Conservation (phyloP, 2,888 invertebrate genomes). For the Dermolepida albohirtum region DNA sequence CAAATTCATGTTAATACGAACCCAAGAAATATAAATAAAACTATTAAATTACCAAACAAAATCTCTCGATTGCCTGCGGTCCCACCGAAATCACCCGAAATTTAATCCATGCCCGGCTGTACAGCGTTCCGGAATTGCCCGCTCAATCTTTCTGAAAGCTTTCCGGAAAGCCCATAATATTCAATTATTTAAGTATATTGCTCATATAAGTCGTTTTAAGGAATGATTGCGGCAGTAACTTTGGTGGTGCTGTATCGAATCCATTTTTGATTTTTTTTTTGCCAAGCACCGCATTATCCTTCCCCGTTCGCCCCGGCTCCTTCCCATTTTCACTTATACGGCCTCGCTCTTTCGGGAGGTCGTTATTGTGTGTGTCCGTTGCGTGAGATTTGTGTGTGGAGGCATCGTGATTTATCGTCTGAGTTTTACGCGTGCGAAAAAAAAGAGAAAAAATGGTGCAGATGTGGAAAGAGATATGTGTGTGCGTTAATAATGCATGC, state of each 20-base stretch:
- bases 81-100: not conserved
- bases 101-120: conserved; percentile 12
- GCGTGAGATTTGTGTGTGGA: conserved; percentile 38
- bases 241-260: conserved; percentile 54
- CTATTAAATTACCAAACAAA: no score
- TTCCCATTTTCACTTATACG: conserved; percentile 8
- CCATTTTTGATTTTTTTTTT: conserved; percentile 61
- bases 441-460: conserved; percentile 25
- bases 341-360: conserved; percentile 33
- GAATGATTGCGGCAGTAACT: conserved; percentile 61
- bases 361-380: conserved; percentile 35
- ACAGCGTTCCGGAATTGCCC: conserved; percentile 47
- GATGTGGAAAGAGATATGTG: conserved; percentile 11
- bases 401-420: conserved; percentile 36
- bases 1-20: no score
- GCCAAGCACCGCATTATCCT: not conserved
- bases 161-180: conserved; percentile 64
- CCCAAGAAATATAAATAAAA: no score
- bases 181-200: conserved; percentile 67
- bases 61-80: no score
- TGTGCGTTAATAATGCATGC: conserved; percentile 8
- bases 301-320: not conserved
- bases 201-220: conserved; percentile 66
- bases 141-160: conserved; percentile 66
- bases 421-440: conserved; percentile 27